phyloP scores from a whole-genome alignment of 2,797 vertebrate species.

The Nannoperca obscura region DNA sequence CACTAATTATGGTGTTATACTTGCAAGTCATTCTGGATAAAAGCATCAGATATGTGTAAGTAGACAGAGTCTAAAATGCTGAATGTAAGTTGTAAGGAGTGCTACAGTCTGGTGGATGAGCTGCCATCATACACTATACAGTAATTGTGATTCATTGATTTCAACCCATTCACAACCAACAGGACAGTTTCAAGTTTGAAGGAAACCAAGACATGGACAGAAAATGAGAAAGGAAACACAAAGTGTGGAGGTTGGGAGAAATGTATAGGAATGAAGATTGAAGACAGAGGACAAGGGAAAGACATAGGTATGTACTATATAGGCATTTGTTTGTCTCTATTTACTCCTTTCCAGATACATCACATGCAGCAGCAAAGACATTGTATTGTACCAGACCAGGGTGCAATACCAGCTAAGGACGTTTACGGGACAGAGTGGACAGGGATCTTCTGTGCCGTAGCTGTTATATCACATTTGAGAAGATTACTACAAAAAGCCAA shows the following conservation, averaged over 20 bases:
- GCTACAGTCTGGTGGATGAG: neutral
- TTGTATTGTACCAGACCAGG: neutral
- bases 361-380: neutral
- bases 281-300: neutral
- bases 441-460: neutral
- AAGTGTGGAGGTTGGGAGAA: no score
- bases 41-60: conserved; percentile 2
- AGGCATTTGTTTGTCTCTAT: neutral
- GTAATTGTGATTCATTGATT: conserved; percentile 5
- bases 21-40: conserved; percentile 15
- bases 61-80: conserved; percentile 1
- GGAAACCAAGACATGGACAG: neutral
- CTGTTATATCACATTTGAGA: neutral
- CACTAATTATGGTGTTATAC: conserved; percentile 9
- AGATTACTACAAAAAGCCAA: neutral
- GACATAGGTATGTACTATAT: no score
- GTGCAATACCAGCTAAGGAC: neutral
- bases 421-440: neutral
- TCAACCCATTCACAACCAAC: neutral
- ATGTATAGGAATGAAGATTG: neutral
- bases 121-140: neutral
- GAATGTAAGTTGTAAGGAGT: neutral
- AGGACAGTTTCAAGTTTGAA: neutral
- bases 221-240: neutral
- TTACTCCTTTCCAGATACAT: neutral